phyloP scores from a whole-genome alignment of 53 echinoderm and acorn worm genomes.

The Luidia sarsii region DNA sequence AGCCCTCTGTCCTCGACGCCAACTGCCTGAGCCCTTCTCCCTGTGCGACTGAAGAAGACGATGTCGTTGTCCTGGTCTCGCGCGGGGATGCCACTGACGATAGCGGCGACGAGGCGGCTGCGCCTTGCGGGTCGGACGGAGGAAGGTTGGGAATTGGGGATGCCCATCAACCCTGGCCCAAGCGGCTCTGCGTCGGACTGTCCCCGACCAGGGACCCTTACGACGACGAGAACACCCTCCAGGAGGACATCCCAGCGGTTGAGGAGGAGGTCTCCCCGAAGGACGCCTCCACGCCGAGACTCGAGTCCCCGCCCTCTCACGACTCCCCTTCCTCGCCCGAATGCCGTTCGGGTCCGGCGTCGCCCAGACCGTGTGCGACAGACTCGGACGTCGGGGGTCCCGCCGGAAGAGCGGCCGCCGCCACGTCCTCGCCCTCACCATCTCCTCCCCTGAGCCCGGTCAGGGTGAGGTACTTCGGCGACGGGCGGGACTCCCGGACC shows the following conservation, averaged over 20 bases:
- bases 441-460: background rate
- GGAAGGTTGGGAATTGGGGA: background rate
- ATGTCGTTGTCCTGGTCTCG: conserved; percentile 12
- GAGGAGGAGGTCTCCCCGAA: background rate
- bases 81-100: conserved; percentile 6
- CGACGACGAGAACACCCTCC: no score
- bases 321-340: background rate
- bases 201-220: conserved; percentile 25
- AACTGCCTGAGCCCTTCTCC: conserved; percentile 12
- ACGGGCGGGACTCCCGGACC: background rate
- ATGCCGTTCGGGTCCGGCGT: background rate
- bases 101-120: no score
- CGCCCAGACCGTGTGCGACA: background rate
- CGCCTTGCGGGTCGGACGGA: background rate
- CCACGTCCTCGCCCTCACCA: background rate
- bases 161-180: background rate
- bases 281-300: conserved; percentile 18
- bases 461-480: background rate
- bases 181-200: conserved; percentile 34
- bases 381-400: background rate
- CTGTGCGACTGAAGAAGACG: conserved; percentile 1
- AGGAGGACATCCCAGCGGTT: background rate
- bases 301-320: background rate
- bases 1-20: background rate
- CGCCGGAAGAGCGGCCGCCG: no score